Evolutionary conservation across 2,113 vertebrate genomes (phyloP).

Genomic region (Gobio gobio): DNA sequence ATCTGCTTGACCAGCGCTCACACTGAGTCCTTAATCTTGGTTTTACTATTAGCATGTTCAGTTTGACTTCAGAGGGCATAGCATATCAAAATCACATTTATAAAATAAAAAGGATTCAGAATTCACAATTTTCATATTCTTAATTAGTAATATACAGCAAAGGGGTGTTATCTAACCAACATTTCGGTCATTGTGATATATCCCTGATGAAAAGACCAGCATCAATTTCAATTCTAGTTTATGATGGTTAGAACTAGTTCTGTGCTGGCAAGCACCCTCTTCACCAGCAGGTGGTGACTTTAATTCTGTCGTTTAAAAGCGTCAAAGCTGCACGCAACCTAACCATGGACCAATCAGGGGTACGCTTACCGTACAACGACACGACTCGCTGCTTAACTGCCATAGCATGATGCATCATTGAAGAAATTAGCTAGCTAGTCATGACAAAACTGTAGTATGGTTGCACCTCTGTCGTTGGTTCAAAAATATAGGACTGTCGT

Average conservation of each 20-base stretch:
- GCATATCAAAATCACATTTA: background rate
- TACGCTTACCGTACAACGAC: background rate
- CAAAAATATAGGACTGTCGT: too few species aligned
- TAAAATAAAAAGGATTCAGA: background rate
- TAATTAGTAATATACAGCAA: background rate
- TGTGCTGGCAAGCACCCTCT: background rate
- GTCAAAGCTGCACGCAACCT: background rate
- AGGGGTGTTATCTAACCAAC: background rate
- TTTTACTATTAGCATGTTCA: background rate
- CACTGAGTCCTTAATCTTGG: slow-evolving; percentile 18
- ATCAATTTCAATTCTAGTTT: background rate
- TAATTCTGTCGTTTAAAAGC: too few species aligned
- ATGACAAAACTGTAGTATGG: background rate
- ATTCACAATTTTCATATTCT: background rate
- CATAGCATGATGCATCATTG: background rate
- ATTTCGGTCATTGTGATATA: background rate
- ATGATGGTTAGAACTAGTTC: background rate
- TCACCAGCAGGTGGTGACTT: background rate
- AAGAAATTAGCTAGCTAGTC: background rate
- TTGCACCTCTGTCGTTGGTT: background rate
- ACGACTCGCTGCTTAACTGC: background rate
- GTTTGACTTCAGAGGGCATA: background rate
- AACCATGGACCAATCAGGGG: background rate
- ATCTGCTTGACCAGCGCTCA: slow-evolving; percentile 26
- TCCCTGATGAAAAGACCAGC: background rate